A percentile compares a stretch with the other conserved stretches of the same genome.
phyloP scores from a whole-genome alignment of 2,888 invertebrate species.

The Heliconius cydno region DNA sequence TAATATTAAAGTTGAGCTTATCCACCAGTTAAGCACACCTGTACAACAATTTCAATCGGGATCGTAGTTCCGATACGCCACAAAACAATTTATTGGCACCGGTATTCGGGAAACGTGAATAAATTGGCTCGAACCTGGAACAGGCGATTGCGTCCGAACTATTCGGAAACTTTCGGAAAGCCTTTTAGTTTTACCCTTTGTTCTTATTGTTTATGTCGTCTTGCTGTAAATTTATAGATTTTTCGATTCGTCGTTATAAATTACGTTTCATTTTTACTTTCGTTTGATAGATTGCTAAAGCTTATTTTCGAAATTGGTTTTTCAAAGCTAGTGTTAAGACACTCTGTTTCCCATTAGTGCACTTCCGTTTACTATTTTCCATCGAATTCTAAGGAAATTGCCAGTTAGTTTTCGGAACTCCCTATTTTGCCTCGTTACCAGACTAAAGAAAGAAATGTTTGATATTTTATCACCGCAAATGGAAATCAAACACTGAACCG shows the following conservation, averaged over 20 bases:
- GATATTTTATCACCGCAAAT: too few relatives aligned
- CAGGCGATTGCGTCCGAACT: conserved; percentile 49
- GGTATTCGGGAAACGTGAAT: conserved; percentile 51
- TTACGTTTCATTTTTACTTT: too few relatives aligned
- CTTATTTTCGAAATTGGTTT: too few relatives aligned
- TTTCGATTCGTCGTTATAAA: background rate
- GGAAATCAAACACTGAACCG: too few relatives aligned
- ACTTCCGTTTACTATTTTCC: too few relatives aligned
- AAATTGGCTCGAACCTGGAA: conserved; percentile 49
- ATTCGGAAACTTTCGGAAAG: conserved; percentile 48
- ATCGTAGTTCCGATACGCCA: conserved; percentile 52
- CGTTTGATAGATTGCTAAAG: too few relatives aligned
- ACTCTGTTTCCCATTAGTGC: too few relatives aligned
- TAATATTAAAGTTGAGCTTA: conserved; percentile 28
- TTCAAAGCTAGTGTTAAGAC: too few relatives aligned
- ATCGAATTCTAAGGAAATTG: too few relatives aligned
- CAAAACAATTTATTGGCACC: conserved; percentile 53
- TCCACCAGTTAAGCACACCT: conserved; percentile 41
- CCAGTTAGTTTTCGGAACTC: too few relatives aligned
- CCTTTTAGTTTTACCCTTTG: conserved; percentile 48
- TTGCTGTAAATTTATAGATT: conserved; percentile 34
- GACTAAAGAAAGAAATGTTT: too few relatives aligned
- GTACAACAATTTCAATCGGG: conserved; percentile 53
- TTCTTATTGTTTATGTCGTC: conserved; percentile 42
- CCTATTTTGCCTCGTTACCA: too few relatives aligned